Percentiles rank a stretch among this genome's conserved stretches.
These are phyloP conservation scores for Chymomyza costata DNA, from an alignment of 1,140 invertebrate genomes.

Conservation along the genomic window DNA sequence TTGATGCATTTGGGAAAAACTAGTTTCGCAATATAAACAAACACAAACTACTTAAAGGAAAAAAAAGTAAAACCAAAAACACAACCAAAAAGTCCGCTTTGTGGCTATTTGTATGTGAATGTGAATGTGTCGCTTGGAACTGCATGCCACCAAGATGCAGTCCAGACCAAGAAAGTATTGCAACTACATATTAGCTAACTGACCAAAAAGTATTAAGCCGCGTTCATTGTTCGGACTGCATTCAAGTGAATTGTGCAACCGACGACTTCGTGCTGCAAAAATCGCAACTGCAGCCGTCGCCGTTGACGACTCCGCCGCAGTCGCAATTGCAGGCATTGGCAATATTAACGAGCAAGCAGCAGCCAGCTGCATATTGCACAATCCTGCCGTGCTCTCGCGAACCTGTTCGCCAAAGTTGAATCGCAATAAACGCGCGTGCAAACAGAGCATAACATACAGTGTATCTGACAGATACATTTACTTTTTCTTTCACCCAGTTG, in stretches of 20 bases:
- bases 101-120: no score
- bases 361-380: constrained; percentile 63
- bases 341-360: no score
- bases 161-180: constrained; percentile 41
- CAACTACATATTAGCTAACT: constrained; percentile 56
- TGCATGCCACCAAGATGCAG: constrained; percentile 23
- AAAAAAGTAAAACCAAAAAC: neutral
- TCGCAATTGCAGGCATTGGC: constrained; percentile 48
- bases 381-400: constrained; percentile 50
- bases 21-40: neutral
- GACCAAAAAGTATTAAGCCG: constrained; percentile 36
- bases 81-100: neutral
- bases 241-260: constrained; percentile 58
- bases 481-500: constrained; percentile 15
- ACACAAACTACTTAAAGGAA: neutral
- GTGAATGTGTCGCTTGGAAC: neutral
- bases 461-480: constrained; percentile 25
- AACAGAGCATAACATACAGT: constrained; percentile 4
- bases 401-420: constrained; percentile 59
- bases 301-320: constrained; percentile 8
- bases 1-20: constrained; percentile 1
- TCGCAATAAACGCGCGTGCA: neutral
- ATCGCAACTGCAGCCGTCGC: constrained; percentile 20
- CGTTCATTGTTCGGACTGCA: constrained; percentile 3
- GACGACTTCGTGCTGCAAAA: constrained; percentile 11